Evolutionary conservation across 1,140 invertebrate genomes (phyloP).

Genomic region (Hypothenemus hampei): DNA sequence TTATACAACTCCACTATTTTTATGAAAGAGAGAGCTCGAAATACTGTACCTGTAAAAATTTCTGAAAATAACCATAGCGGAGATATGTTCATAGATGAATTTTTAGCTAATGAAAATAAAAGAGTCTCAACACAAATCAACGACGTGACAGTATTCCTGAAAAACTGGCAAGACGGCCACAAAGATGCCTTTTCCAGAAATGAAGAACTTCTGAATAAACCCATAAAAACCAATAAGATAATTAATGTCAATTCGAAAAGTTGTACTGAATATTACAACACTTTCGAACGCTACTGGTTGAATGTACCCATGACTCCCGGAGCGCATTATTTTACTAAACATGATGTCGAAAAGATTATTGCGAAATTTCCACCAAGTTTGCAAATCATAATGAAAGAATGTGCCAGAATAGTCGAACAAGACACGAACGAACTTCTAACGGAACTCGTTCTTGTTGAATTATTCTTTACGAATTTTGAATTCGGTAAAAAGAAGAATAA

Average conservation of each 20-base stretch:
- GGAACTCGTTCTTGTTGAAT: conserved; percentile 34
- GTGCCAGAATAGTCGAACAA: conserved; percentile 36
- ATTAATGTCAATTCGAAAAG: not conserved
- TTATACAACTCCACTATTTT: conserved; percentile 1
- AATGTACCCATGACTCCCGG: conserved; percentile 21
- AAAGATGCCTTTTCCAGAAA: conserved; percentile 11
- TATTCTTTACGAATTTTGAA: conserved; percentile 29
- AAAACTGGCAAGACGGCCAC: conserved; percentile 20
- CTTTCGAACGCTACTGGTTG: conserved; percentile 32
- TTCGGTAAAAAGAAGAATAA: conserved; percentile 10
- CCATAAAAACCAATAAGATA: not conserved
- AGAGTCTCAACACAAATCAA: not conserved
- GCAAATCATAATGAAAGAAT: conserved; percentile 34
- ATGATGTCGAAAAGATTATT: conserved; percentile 30
- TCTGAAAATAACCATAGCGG: not conserved
- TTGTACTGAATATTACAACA: conserved; percentile 4
- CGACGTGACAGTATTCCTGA: conserved; percentile 7
- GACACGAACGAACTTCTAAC: conserved; percentile 28
- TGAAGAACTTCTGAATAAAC: not conserved
- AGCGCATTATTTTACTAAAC: conserved; percentile 13
- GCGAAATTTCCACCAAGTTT: conserved; percentile 30
- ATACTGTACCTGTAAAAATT: conserved; percentile 19
- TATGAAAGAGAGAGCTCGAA: not conserved
- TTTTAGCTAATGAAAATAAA: not conserved
- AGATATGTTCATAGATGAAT: conserved; percentile 11